Conservation (phyloP, 2,113 vertebrate genomes). For the Anhinga rufa region DNA sequence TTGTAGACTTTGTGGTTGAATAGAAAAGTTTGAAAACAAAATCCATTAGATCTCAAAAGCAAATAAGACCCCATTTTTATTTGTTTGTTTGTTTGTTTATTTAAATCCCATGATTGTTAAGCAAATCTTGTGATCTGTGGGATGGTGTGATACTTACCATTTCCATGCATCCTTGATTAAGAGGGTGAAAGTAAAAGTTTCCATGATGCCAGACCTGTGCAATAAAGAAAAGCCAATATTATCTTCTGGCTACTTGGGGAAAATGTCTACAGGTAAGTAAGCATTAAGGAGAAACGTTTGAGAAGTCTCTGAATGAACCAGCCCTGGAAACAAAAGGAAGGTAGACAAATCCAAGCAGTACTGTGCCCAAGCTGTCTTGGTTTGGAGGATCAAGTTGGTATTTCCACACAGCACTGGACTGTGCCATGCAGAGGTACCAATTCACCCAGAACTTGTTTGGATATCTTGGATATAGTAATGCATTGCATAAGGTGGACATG, state of each 20-base stretch:
- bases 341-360: background rate
- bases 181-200: background rate
- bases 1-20: background rate
- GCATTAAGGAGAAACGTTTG: background rate
- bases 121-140: background rate
- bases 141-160: background rate
- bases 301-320: background rate
- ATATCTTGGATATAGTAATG: background rate
- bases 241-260: background rate
- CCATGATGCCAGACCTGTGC: background rate
- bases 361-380: background rate
- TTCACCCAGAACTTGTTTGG: background rate
- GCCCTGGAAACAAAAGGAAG: background rate
- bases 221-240: background rate
- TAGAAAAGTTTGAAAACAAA: background rate
- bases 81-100: background rate
- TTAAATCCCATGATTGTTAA: background rate
- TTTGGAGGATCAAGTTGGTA: background rate
- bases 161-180: background rate
- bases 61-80: background rate
- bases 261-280: background rate
- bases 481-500: accelerated
- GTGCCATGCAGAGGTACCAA: background rate
- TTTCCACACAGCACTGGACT: background rate
- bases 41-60: background rate